Percentiles rank a stretch among this genome's conserved stretches.
Conservation (phyloP, 2,888 invertebrate species). For the Gonocerus acuteangulatus region DNA sequence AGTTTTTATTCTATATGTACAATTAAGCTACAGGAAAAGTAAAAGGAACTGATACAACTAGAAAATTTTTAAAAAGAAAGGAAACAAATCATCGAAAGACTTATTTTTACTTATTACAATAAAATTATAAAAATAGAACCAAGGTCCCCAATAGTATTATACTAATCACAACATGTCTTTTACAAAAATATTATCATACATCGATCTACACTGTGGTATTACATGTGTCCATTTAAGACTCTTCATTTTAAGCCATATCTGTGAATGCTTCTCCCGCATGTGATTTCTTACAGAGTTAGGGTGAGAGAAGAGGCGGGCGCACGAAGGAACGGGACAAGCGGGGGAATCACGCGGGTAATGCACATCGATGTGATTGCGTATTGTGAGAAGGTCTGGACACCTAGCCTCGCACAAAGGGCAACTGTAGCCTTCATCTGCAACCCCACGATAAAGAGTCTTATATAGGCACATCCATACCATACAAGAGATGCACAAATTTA, state of each 20-base stretch:
- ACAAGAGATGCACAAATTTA: slow-evolving; percentile 13
- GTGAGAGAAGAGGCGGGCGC: slow-evolving; percentile 68
- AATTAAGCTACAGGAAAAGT: background rate
- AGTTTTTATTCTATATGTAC: too few relatives aligned
- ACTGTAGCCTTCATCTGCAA: slow-evolving; percentile 49
- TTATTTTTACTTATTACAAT: background rate
- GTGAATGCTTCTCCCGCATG: slow-evolving; percentile 74
- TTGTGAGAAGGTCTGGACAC: slow-evolving; percentile 57
- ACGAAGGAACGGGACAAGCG: slow-evolving; percentile 67
- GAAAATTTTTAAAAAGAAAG: background rate
- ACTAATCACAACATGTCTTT: slow-evolving; percentile 21
- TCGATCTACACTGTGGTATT: slow-evolving; percentile 22
- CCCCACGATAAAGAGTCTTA: slow-evolving; percentile 41
- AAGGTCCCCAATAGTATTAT: slow-evolving; percentile 10
- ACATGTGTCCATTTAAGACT: slow-evolving; percentile 62
- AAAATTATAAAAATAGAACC: slow-evolving; percentile 16
- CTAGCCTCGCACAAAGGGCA: slow-evolving; percentile 68
- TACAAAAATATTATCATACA: slow-evolving; percentile 22
- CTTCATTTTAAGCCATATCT: slow-evolving; percentile 78
- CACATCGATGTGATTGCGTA: slow-evolving; percentile 67
- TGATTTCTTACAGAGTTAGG: slow-evolving; percentile 82
- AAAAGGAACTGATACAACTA: background rate
- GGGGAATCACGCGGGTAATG: slow-evolving; percentile 81
- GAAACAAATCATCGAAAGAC: background rate
- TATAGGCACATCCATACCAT: slow-evolving; percentile 23